phyloP scores from a whole-genome alignment of 1,140 invertebrate genomes.

The Heliconius himera region DNA sequence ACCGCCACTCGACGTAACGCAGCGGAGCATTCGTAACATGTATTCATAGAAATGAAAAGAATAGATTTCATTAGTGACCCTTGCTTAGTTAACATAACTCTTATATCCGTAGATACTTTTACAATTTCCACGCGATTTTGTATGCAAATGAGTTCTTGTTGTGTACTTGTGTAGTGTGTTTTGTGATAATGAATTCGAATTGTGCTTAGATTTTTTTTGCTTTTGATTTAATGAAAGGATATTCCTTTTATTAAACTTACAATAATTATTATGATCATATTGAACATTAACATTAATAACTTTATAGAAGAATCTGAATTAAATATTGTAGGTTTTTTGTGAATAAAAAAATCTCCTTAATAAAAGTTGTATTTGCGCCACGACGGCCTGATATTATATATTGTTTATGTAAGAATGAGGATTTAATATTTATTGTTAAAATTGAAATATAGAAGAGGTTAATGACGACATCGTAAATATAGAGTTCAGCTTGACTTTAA shows the following conservation, averaged over 20 bases:
- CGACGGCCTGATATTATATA: not conserved
- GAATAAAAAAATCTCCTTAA: too few relatives aligned
- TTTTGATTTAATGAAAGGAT: not conserved
- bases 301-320: too few relatives aligned
- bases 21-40: not conserved
- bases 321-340: too few relatives aligned
- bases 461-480: too few relatives aligned
- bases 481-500: too few relatives aligned
- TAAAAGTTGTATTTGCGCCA: not conserved
- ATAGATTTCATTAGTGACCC: constrained; percentile 10
- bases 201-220: not conserved
- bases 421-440: too few relatives aligned
- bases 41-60: constrained; percentile 5
- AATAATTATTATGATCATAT: not conserved
- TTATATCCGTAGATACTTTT: not conserved
- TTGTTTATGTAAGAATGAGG: not conserved
- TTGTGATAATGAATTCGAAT: not conserved
- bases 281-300: too few relatives aligned
- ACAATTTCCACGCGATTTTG: constrained; percentile 3
- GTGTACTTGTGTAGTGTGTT: not conserved
- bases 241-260: not conserved
- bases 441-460: too few relatives aligned
- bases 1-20: not conserved
- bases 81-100: constrained; percentile 9
- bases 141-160: not conserved